Percentiles rank a stretch among this genome's conserved stretches.
Conservation (phyloP, 1,140 invertebrate genomes). For the Hetaerina americana region DNA sequence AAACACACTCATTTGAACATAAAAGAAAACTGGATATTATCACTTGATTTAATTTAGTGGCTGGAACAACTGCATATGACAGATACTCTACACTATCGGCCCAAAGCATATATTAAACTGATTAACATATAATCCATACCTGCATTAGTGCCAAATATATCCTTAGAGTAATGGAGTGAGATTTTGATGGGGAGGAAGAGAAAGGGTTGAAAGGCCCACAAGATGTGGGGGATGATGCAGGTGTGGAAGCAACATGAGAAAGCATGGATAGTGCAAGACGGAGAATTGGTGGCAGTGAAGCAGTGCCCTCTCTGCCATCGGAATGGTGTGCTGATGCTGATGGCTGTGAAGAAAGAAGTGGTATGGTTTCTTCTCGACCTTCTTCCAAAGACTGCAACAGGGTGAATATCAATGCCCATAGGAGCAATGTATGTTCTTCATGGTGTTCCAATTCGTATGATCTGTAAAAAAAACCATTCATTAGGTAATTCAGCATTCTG, state of each 20-base stretch:
- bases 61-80: too few relatives aligned
- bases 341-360: background rate
- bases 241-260: slow-evolving; percentile 19
- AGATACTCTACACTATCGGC: too few relatives aligned
- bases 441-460: slow-evolving; percentile 36
- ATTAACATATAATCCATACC: slow-evolving; percentile 16
- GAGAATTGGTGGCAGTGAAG: slow-evolving; percentile 18
- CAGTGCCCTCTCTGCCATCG: slow-evolving; percentile 32
- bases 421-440: slow-evolving; percentile 46
- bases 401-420: slow-evolving; percentile 57
- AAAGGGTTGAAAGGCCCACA: background rate
- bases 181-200: slow-evolving; percentile 6
- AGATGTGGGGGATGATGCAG: slow-evolving; percentile 24
- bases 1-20: too few relatives aligned
- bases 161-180: slow-evolving; percentile 10
- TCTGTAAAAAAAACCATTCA: slow-evolving; percentile 19
- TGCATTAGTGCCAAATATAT: slow-evolving; percentile 17
- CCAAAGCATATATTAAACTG: background rate
- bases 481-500: too few relatives aligned
- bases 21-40: too few relatives aligned
- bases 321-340: background rate
- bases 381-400: slow-evolving; percentile 39
- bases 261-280: slow-evolving; percentile 19
- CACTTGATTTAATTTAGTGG: too few relatives aligned
- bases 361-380: background rate